These are phyloP conservation scores for Sapajus apella DNA, from an alignment of 2,113 vertebrate species.

Conservation along the genomic window DNA sequence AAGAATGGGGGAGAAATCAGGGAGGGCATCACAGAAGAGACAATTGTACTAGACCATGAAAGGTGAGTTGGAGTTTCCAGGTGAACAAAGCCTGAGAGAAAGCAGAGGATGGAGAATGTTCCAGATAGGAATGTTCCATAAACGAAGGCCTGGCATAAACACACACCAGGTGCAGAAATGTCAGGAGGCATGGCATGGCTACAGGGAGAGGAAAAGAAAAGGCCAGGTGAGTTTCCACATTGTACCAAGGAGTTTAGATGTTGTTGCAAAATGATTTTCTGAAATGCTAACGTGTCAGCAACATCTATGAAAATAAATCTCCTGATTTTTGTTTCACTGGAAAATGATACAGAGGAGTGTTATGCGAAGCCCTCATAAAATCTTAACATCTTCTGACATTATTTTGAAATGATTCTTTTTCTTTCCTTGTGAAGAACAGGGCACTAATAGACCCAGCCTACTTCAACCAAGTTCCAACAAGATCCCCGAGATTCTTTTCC, in stretches of 20 bases:
- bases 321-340: background rate
- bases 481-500: constrained; percentile 19
- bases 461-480: constrained; percentile 46
- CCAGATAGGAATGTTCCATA: background rate
- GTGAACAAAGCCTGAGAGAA: background rate
- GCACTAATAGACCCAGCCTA: background rate
- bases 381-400: constrained; percentile 26
- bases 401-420: background rate
- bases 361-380: constrained; percentile 20
- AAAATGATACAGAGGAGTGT: background rate
- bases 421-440: constrained; percentile 20
- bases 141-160: background rate
- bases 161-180: background rate
- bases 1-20: background rate
- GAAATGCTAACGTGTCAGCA: background rate
- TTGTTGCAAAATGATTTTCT: background rate
- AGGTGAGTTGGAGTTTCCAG: background rate
- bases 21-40: background rate
- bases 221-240: background rate
- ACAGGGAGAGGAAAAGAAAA: background rate
- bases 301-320: background rate
- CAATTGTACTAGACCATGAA: background rate
- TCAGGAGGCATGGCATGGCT: fast-evolving
- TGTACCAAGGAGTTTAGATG: background rate
- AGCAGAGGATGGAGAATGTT: background rate